Evolutionary conservation across 2,888 invertebrate species (phyloP).

Genomic region (Brenthis daphne): DNA sequence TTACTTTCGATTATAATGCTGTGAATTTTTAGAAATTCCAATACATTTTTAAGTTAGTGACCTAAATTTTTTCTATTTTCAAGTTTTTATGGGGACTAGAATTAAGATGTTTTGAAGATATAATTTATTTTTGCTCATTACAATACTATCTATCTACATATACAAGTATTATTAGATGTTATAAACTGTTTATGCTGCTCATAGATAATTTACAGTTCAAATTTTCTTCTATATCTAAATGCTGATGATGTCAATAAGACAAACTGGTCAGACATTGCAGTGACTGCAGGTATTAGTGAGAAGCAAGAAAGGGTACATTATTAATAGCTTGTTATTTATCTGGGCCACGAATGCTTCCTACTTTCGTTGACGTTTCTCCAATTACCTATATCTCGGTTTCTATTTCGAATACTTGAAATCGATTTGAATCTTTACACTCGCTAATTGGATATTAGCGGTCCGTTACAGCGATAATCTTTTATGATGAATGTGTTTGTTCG

Average conservation of each 20-base stretch:
- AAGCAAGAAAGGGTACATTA: conserved; percentile 19
- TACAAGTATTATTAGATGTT: not conserved
- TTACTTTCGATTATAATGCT: not conserved
- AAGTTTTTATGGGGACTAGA: too few species aligned
- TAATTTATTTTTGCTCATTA: not conserved
- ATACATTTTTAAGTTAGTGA: too few species aligned
- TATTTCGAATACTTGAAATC: conserved; percentile 55
- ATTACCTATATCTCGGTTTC: conserved; percentile 45
- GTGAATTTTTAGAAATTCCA: not conserved
- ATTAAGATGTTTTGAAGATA: too few species aligned
- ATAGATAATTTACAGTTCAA: not conserved
- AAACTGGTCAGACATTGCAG: conserved; percentile 3
- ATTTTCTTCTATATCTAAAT: not conserved
- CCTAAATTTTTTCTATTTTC: too few species aligned
- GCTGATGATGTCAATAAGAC: conserved; percentile 14
- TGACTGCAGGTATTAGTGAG: conserved; percentile 18
- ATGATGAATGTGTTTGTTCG: conserved; percentile 68
- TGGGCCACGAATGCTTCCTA: conserved; percentile 34
- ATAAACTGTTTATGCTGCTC: not conserved
- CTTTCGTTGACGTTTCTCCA: conserved; percentile 35
- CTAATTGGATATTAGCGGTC: conserved; percentile 42
- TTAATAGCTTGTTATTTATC: conserved; percentile 30
- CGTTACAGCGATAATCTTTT: conserved; percentile 57
- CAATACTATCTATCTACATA: not conserved
- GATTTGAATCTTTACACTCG: conserved; percentile 48